Evolutionary conservation across 2,888 invertebrate genomes (phyloP).

Genomic region (Dryobotodes eremita): DNA sequence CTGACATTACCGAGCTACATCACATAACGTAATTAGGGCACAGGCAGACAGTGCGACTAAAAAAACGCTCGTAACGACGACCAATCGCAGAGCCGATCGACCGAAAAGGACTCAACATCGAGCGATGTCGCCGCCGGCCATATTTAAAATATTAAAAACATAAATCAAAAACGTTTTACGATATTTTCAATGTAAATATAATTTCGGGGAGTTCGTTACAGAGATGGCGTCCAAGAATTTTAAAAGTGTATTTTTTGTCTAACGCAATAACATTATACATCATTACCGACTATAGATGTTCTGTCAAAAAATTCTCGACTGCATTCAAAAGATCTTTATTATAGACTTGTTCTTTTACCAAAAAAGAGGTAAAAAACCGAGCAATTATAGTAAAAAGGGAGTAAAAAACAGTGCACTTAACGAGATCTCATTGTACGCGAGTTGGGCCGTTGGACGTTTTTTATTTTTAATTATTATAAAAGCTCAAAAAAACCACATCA

Average conservation of each 20-base stretch:
- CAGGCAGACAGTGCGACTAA: constrained; percentile 75
- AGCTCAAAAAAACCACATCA: constrained; percentile 85
- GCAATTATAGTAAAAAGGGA: constrained; percentile 77
- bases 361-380: constrained; percentile 69
- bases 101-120: constrained; percentile 78
- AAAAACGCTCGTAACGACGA: constrained; percentile 78
- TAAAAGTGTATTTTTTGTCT: constrained; percentile 70
- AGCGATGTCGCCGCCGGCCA: constrained; percentile 84
- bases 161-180: constrained; percentile 88
- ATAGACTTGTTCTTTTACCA: constrained; percentile 62
- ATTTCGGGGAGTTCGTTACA: constrained; percentile 77
- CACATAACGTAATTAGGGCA: constrained; percentile 87
- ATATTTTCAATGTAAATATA: constrained; percentile 85
- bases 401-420: constrained; percentile 81
- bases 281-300: constrained; percentile 67
- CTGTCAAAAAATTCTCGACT: constrained; percentile 65
- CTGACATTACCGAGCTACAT: constrained; percentile 77
- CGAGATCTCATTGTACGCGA: constrained; percentile 83
- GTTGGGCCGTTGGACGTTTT: constrained; percentile 75
- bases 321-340: constrained; percentile 66
- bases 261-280: constrained; percentile 71
- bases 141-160: constrained; percentile 88
- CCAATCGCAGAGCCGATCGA: constrained; percentile 83
- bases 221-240: constrained; percentile 66
- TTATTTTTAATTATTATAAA: constrained; percentile 87